These are phyloP conservation scores for Autographa gamma DNA, from an alignment of 2,888 invertebrate species.

Conservation along the genomic window DNA sequence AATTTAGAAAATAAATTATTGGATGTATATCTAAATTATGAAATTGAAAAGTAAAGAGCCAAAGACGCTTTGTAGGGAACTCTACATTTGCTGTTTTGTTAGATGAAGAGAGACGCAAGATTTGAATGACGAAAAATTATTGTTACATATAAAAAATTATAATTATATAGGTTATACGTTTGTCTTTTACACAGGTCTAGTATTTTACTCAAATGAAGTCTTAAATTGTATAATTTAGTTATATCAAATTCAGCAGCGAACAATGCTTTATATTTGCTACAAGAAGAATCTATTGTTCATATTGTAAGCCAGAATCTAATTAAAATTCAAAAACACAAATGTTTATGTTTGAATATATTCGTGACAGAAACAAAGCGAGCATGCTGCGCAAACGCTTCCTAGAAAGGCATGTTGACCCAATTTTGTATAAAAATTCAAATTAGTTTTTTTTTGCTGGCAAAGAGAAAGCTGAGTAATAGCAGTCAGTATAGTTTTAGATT, in stretches of 20 bases:
- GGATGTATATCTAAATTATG: too few species aligned
- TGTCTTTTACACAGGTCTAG: not conserved
- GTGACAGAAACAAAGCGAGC: constrained; percentile 55
- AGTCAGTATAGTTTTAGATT: constrained; percentile 77
- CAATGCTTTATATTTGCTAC: not conserved
- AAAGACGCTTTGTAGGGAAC: too few species aligned
- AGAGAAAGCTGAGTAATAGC: constrained; percentile 79
- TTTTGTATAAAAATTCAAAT: constrained; percentile 87
- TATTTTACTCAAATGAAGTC: not conserved
- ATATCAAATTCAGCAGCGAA: not conserved
- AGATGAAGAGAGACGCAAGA: too few species aligned
- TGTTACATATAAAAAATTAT: too few species aligned
- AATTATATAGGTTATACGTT: too few species aligned
- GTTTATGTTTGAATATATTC: constrained; percentile 45
- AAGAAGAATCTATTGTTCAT: not conserved
- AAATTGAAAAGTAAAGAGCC: too few species aligned
- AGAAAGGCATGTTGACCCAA: constrained; percentile 80
- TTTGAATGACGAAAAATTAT: too few species aligned
- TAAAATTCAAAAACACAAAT: constrained; percentile 44
- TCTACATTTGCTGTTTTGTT: too few species aligned
- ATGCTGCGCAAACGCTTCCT: constrained; percentile 71
- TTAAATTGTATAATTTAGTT: not conserved
- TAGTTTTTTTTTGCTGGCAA: constrained; percentile 82
- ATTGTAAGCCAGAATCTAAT: constrained; percentile 6
- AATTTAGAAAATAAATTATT: too few species aligned